Percentiles rank a stretch among this genome's conserved stretches.
These are phyloP conservation scores for Chrysolina oricalcia DNA, from an alignment of 2,888 invertebrate genomes.

Conservation along the genomic window DNA sequence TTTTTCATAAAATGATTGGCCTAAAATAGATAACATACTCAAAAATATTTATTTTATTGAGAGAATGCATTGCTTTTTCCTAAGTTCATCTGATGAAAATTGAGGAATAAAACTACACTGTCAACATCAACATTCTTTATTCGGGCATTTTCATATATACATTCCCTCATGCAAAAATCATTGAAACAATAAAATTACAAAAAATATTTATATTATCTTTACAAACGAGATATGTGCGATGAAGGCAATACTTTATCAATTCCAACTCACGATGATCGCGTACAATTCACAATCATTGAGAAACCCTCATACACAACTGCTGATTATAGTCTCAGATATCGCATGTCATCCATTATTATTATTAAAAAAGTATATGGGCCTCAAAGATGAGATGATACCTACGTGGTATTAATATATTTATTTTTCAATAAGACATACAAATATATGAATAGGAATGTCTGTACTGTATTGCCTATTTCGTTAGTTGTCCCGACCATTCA, in stretches of 20 bases:
- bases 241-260: not conserved
- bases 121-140: not conserved
- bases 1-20: too few species aligned
- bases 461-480: too few species aligned
- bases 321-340: not conserved
- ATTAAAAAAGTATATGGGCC: too few species aligned
- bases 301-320: not conserved
- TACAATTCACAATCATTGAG: not conserved
- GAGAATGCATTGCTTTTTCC: too few species aligned
- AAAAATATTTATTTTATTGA: too few species aligned
- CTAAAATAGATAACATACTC: too few species aligned
- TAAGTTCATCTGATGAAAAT: not conserved
- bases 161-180: not conserved
- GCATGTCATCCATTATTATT: not conserved
- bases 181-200: not conserved
- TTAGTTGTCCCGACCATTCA: too few species aligned
- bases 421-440: too few species aligned
- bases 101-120: not conserved
- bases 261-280: not conserved
- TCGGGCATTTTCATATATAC: not conserved
- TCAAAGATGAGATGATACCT: too few species aligned
- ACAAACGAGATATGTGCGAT: not conserved
- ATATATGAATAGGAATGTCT: too few species aligned
- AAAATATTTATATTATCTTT: not conserved
- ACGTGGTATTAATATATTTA: too few species aligned